Percentiles rank a stretch among this genome's conserved stretches.
phyloP scores from a whole-genome alignment of 2,797 vertebrate genomes.

The Esox masquinongy region DNA sequence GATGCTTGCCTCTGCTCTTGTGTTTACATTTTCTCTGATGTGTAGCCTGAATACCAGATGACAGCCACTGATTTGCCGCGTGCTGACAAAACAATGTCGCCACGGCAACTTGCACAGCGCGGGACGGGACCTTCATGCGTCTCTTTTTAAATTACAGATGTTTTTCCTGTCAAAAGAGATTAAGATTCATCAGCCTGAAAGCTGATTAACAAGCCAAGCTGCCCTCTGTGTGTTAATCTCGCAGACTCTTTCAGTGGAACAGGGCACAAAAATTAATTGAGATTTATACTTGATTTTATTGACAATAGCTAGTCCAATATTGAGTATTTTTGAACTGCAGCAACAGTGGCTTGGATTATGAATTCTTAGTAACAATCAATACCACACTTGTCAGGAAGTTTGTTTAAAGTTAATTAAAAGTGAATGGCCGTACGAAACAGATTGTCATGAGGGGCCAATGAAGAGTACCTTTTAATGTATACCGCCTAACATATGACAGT shows the following conservation, averaged over 20 bases:
- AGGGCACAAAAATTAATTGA: background rate
- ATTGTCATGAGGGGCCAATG: no score
- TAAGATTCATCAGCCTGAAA: background rate
- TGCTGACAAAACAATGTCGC: background rate
- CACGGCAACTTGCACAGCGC: background rate
- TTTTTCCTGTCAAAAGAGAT: conserved; percentile 3
- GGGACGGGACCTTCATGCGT: background rate
- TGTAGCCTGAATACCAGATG: background rate
- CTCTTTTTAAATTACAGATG: background rate
- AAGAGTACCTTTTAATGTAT: no score
- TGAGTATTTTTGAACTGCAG: conserved; percentile 2
- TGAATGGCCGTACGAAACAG: no score
- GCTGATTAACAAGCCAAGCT: background rate
- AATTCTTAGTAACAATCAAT: background rate
- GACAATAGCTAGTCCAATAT: conserved; percentile 2
- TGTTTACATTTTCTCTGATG: background rate
- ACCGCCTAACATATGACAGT: no score
- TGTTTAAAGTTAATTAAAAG: background rate
- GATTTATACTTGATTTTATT: background rate
- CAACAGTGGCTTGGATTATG: background rate
- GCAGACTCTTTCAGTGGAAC: background rate
- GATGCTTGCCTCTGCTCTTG: background rate
- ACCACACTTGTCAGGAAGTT: background rate
- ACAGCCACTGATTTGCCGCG: background rate
- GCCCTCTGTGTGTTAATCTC: background rate